Conservation (phyloP, 1,140 invertebrate genomes). For the Heliothis subflexa region DNA sequence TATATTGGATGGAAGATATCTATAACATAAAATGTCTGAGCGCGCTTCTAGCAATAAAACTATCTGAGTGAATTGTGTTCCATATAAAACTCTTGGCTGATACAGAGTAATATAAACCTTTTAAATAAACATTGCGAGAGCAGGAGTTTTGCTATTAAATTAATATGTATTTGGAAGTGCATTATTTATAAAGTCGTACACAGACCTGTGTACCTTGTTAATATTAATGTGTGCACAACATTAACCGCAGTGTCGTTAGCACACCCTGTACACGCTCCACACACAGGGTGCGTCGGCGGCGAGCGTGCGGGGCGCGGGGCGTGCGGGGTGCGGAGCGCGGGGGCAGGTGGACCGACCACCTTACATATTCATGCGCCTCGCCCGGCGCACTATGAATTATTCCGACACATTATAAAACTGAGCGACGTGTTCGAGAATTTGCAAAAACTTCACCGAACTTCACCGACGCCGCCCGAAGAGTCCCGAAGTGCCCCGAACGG, state of each 20-base stretch:
- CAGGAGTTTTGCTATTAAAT: neutral
- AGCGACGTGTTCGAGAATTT: slow-evolving; percentile 45
- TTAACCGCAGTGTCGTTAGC: slow-evolving; percentile 26
- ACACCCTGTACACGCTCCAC: neutral
- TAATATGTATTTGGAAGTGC: neutral
- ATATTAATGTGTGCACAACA: slow-evolving; percentile 36
- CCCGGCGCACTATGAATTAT: slow-evolving; percentile 56
- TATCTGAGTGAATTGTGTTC: neutral
- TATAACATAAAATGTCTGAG: slow-evolving; percentile 14
- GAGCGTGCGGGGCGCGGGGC: neutral
- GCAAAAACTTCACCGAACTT: slow-evolving; percentile 27
- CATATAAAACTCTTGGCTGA: neutral
- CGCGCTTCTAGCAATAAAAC: neutral
- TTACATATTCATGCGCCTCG: slow-evolving; percentile 56
- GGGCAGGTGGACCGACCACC: slow-evolving; percentile 28
- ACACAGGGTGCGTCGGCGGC: neutral
- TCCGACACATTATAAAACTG: slow-evolving; percentile 57
- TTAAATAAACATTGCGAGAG: neutral
- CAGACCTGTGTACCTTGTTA: slow-evolving; percentile 11
- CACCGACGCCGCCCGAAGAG: neutral
- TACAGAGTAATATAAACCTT: neutral
- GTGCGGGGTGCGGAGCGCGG: neutral
- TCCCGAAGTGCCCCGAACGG: neutral
- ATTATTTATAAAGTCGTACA: slow-evolving; percentile 16
- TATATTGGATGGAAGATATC: slow-evolving; percentile 16